Base-by-base conservation (phyloP, 2,113 vertebrate species). In the Eidolon helvum region DNA sequence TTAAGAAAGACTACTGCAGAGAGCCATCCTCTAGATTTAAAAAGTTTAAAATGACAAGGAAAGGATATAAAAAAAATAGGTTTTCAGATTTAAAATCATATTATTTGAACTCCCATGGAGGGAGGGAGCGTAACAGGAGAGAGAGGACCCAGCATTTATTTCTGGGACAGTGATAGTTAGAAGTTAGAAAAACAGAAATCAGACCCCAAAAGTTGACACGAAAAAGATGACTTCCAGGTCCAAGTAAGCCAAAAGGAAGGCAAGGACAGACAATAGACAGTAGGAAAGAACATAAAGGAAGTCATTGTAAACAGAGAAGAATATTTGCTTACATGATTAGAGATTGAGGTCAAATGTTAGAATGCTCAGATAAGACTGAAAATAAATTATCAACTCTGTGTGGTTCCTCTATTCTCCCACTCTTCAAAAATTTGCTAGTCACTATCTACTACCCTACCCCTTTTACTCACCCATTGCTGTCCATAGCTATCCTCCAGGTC, bases 401-500 rank as follows among this genome's bases (percentile, higher is more conserved):
- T 33, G 11, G 16, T 28, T 57, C 16, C 57, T 53, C 33, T 50
- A 6, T 50, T 87, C 53, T 57, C 33, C 43, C 9, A 45, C 28
- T 53, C n/a, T 84, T 93, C 11, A 93, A 78, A 74, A 26, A 24
- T 61, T 43, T 28, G 55, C 5, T 10, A 10, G 35, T 63, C n/a
- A 30, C 59, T 16, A 0, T 40, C 28, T 66, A 38, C 55, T 7
- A 15, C 22, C 21, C 16, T 4, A 10, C 9, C 43, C 24, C n/a
- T 43, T 77, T 3, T 65, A 98, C 99, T 98, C 91, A 99, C 99
- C 99, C 99, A 99, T 97, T 99, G 98, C 97, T 99, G 99, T 21
- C 99, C 99, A 0, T 99, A 99, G 96, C 97, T 98, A 97, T 99
- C 99, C 96, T 99, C 99, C 94, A 98, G 91, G 72, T 98, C 96